Conservation (phyloP, 2,113 vertebrate genomes). For the Rhinogobius similis region DNA sequence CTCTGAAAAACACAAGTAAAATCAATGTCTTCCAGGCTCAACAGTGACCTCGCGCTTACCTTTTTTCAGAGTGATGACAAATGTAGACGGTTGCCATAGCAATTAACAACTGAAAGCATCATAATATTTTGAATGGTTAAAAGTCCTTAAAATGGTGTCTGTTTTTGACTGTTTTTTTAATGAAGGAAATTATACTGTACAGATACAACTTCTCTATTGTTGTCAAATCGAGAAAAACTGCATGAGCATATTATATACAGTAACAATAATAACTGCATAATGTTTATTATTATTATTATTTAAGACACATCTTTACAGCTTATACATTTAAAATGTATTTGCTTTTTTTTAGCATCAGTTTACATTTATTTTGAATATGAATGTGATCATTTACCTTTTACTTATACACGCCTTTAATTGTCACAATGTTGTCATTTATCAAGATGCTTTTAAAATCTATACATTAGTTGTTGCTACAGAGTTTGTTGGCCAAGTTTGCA, state of each 20-base stretch:
- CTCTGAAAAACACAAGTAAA: slow-evolving; percentile 97
- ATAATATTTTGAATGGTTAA: background rate
- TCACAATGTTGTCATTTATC: slow-evolving; percentile 10
- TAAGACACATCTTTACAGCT: slow-evolving; percentile 46
- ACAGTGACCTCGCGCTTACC: slow-evolving; percentile 43
- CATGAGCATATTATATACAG: slow-evolving; percentile 52
- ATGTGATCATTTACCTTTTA: slow-evolving; percentile 30
- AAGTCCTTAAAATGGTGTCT: background rate
- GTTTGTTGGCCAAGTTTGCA: slow-evolving; percentile 26
- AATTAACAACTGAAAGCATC: background rate
- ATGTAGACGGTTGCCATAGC: background rate
- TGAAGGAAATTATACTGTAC: slow-evolving; percentile 30
- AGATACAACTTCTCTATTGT: slow-evolving; percentile 34
- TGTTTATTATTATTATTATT: too few relatives aligned
- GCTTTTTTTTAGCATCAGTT: slow-evolving; percentile 4
- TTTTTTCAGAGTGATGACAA: background rate
- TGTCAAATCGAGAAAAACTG: slow-evolving; percentile 42
- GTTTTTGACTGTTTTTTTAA: slow-evolving; percentile 13
- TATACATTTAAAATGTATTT: slow-evolving; percentile 50
- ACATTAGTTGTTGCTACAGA: background rate
- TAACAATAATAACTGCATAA: slow-evolving; percentile 30
- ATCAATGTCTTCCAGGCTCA: slow-evolving; percentile 93
- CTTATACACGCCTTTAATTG: slow-evolving; percentile 24
- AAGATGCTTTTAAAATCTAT: background rate
- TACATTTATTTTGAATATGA: slow-evolving; percentile 45